These are phyloP conservation scores for Sialis lutaria DNA, from an alignment of 2,888 invertebrate genomes.

Conservation along the genomic window DNA sequence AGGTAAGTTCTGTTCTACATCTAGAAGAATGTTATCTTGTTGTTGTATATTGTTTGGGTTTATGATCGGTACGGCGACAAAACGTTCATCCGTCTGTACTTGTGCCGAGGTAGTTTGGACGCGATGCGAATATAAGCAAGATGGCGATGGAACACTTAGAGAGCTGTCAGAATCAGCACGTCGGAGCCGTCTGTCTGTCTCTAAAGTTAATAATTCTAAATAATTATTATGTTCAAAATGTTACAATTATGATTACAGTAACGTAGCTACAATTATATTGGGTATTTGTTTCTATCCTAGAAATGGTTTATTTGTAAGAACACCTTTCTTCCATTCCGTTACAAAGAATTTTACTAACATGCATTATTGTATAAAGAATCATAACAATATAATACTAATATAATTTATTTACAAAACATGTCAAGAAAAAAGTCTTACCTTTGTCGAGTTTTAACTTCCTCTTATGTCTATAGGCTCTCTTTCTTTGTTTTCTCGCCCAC, in stretches of 20 bases:
- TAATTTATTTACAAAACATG: too few relatives aligned
- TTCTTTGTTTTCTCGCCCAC: background rate
- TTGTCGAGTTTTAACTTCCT: conserved; percentile 2
- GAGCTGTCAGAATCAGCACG: background rate
- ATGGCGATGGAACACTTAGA: background rate
- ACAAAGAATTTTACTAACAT: too few relatives aligned
- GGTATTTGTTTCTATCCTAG: too few relatives aligned
- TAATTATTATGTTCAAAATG: too few relatives aligned
- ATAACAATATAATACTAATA: too few relatives aligned
- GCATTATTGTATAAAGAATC: too few relatives aligned
- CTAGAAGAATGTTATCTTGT: conserved; percentile 24
- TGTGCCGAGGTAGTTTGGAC: conserved; percentile 1
- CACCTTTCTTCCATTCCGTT: too few relatives aligned
- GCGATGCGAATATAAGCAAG: background rate
- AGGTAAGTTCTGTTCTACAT: conserved; percentile 21
- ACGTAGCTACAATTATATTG: too few relatives aligned
- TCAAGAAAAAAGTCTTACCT: background rate
- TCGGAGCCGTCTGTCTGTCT: too few relatives aligned
- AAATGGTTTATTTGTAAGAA: too few relatives aligned
- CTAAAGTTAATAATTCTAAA: too few relatives aligned
- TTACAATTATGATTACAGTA: too few relatives aligned
- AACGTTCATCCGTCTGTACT: conserved; percentile 3
- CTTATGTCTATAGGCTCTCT: conserved; percentile 2
- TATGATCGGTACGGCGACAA: background rate
- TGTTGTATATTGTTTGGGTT: conserved; percentile 1